These are phyloP conservation scores for Parnassius smintheus DNA, from an alignment of 2,888 invertebrate genomes.

Conservation along the genomic window DNA sequence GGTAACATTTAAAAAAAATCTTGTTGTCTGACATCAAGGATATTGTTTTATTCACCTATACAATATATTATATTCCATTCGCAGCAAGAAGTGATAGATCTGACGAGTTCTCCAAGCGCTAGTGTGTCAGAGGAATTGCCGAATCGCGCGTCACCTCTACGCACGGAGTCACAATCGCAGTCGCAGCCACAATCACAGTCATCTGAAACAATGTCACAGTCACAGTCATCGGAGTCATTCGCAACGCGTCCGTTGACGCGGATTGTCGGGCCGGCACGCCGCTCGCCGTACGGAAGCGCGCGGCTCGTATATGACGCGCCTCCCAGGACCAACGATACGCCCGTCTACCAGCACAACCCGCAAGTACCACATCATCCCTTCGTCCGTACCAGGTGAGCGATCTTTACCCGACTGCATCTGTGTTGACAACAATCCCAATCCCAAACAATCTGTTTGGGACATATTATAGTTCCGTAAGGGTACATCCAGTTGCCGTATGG, in stretches of 20 bases:
- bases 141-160: conserved; percentile 29
- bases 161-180: conserved; percentile 16
- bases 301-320: conserved; percentile 1
- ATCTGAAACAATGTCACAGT: neutral
- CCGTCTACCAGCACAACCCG: conserved; percentile 17
- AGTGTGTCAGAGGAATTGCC: conserved; percentile 22
- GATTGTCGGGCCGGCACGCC: conserved; percentile 32
- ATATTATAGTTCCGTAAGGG: no score
- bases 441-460: no score
- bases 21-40: no score
- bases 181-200: neutral
- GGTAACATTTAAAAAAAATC: no score
- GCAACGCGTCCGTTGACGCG: conserved; percentile 35
- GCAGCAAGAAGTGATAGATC: conserved; percentile 65
- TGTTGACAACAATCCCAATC: no score
- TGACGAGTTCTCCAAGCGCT: conserved; percentile 54
- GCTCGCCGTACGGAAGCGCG: neutral
- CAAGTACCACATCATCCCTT: conserved; percentile 20
- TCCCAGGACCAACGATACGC: conserved; percentile 4
- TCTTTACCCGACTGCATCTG: neutral
- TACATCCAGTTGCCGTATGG: no score
- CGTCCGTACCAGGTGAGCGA: conserved; percentile 19
- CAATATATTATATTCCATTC: conserved; percentile 24
- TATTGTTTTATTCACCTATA: no score
- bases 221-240: neutral